Conservation (phyloP, 2,113 vertebrate genomes). For the Gorsachius goisagi region DNA sequence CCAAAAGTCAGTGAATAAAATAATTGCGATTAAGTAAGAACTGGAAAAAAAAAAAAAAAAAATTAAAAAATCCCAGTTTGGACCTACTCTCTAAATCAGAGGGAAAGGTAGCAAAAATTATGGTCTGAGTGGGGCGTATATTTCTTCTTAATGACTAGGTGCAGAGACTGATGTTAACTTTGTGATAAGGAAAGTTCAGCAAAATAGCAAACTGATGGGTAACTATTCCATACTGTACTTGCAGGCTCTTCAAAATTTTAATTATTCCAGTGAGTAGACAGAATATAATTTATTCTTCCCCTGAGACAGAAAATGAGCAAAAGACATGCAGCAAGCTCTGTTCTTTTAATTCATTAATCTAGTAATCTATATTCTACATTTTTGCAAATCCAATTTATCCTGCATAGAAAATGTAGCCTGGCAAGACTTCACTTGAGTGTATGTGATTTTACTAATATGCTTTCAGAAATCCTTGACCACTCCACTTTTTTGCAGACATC, state of each 20-base stretch:
- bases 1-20: background rate
- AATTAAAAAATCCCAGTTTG: background rate
- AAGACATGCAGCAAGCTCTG: background rate
- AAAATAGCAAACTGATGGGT: background rate
- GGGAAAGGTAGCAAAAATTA: background rate
- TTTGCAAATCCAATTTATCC: conserved; percentile 38
- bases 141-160: background rate
- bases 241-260: background rate
- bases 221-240: background rate
- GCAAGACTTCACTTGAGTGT: background rate
- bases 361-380: conserved; percentile 16
- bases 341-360: conserved; percentile 36
- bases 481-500: background rate
- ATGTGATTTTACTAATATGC: conserved; percentile 11
- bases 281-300: conserved; percentile 22
- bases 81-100: background rate
- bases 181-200: background rate
- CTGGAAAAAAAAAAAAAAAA: background rate
- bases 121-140: background rate
- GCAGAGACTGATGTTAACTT: background rate
- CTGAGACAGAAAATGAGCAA: background rate
- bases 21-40: background rate
- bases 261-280: background rate
- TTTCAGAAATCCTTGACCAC: conserved; percentile 13
- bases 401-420: conserved; percentile 10